These are phyloP conservation scores for Agrilus biguttatus DNA, from an alignment of 2,888 invertebrate species.

Conservation along the genomic window DNA sequence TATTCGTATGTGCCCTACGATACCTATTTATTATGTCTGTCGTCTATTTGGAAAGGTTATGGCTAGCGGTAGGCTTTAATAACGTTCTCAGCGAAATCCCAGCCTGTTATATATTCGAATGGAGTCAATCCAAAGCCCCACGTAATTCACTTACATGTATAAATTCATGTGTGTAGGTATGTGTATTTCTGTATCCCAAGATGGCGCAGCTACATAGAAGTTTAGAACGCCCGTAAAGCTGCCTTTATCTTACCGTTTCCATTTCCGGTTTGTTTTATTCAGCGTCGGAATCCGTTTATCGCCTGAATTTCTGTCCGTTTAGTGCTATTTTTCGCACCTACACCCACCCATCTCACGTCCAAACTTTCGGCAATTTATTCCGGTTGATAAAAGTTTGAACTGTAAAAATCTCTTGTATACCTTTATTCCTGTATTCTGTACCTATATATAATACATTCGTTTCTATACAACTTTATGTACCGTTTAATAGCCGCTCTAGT, in stretches of 20 bases:
- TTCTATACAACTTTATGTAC: too few relatives aligned
- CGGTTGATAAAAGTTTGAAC: constrained; percentile 5
- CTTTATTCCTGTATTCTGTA: too few relatives aligned
- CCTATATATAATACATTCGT: too few relatives aligned
- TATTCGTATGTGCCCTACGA: too few relatives aligned
- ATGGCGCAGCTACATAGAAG: constrained; percentile 8
- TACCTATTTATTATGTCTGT: too few relatives aligned
- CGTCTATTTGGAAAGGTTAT: too few relatives aligned
- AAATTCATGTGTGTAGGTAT: constrained; percentile 16
- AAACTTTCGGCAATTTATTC: constrained; percentile 10
- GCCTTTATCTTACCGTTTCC: constrained; percentile 24
- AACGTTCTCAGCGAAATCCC: too few relatives aligned
- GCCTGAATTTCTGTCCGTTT: constrained; percentile 10
- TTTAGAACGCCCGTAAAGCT: constrained; percentile 17
- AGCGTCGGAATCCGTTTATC: constrained; percentile 15
- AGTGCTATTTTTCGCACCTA: constrained; percentile 11
- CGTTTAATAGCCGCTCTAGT: too few relatives aligned
- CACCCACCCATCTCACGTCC: constrained; percentile 5
- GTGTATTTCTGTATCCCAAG: constrained; percentile 10
- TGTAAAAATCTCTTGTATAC: constrained; percentile 3
- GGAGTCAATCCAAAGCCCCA: constrained; percentile 19
- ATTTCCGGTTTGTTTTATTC: constrained; percentile 26
- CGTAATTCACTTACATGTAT: constrained; percentile 22
- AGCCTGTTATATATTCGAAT: background rate
- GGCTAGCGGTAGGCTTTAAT: too few relatives aligned